Evolutionary conservation across 2,113 vertebrate species (phyloP), one percentile per base, ranked within the genome.

Genomic region (Miniopterus natalensis): DNA sequence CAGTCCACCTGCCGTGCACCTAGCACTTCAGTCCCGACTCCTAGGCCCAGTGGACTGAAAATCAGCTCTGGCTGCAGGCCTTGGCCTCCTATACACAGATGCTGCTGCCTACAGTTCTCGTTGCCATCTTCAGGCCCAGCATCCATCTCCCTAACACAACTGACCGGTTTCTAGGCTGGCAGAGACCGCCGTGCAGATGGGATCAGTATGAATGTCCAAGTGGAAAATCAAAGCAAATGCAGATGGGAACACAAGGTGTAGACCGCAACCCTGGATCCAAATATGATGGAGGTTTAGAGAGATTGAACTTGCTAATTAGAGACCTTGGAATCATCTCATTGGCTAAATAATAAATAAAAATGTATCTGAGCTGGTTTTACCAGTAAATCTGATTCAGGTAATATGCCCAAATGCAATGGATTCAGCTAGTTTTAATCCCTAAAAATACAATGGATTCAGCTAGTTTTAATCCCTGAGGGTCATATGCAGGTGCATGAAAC

Each of bases 91-190:
- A 18, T 49, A 17, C n/a, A 40, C 78, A 47, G 40, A 80, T 8
- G 40, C 47, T 83, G 17, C 71, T 90, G 75, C 61, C 55, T 73
- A 47, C 1, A 83, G 15, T n/a, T 51, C 77, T 70, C 71, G n/a
- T 55, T 83, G 47, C 71, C 73, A 84, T 90, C 66, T 53, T 95
- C 25, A 71, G 29, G 13, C 29, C 57, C 77, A 66, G 63, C 6
- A 85, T 96, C 77, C 85, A 89, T 40, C 29, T 8, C 25, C 8
- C 55, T 91, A 86, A 84, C 20, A 63, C 85, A 92, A 94, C 70
- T 94, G 91, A 95, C 79, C 88, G 70, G 71, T 78, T 95, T 97
- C 59, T 95, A 66, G 78, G 73, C 61, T 97, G 93, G 95, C 96
- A 96, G 61, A 90, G 47, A 92, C 45, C 40, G 77, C 29, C 74